Evolutionary conservation across 2,888 invertebrate genomes (phyloP).

Genomic region (Tethea ocularis): DNA sequence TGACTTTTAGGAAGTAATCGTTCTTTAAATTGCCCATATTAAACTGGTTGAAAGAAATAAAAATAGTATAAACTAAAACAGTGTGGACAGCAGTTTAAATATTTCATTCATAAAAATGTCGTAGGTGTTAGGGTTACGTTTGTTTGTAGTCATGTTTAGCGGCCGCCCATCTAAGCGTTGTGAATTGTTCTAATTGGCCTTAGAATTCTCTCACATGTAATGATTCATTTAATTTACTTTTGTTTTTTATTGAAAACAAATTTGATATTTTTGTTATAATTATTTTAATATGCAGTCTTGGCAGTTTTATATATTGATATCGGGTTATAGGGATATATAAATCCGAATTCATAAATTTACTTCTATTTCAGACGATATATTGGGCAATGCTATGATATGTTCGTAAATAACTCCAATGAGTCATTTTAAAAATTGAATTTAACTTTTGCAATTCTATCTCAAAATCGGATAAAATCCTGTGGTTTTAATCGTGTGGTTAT

Average conservation of each 20-base stretch:
- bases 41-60: too few relatives aligned
- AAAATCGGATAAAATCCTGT: not conserved
- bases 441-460: not conserved
- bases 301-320: not conserved
- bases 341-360: not conserved
- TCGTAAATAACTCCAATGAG: too few relatives aligned
- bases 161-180: constrained; percentile 31
- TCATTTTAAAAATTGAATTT: not conserved
- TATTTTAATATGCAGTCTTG: not conserved
- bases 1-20: too few relatives aligned
- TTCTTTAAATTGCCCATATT: too few relatives aligned
- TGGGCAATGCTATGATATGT: too few relatives aligned
- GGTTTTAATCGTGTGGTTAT: not conserved
- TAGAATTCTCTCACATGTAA: constrained; percentile 40
- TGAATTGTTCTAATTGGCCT: constrained; percentile 47
- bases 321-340: not conserved
- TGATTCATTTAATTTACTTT: constrained; percentile 14
- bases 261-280: not conserved
- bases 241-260: not conserved
- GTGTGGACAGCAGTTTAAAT: not conserved
- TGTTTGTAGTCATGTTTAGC: constrained; percentile 41
- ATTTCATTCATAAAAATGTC: constrained; percentile 26
- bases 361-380: not conserved
- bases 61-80: not conserved
- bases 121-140: constrained; percentile 32